Base-by-base conservation (phyloP, 2,797 vertebrate genomes). In the Malurus leucopterus region DNA sequence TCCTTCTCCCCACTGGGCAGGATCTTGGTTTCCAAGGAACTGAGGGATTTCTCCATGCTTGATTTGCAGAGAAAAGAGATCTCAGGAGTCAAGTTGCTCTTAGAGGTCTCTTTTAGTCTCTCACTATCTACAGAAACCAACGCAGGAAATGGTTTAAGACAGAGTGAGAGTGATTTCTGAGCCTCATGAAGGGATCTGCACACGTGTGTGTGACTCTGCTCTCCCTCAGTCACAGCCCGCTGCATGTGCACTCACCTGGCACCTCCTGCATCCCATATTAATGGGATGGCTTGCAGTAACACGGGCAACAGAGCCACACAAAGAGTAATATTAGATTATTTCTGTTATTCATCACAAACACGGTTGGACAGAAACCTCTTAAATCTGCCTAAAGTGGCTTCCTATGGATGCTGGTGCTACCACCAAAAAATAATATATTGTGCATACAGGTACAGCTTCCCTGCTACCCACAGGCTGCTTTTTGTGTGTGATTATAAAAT, bases 351-450 rank as follows among this genome's bases (percentile, higher is more conserved):
- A 92, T 91, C 92, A 91, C 65, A 2, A 74, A 69, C 93, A 53
- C 32, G 2, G 94, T 20, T 95, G 86, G 94, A 86, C 83, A 68
- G 87, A 88, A 94, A 87, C 88, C 77, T 87, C 78, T 93, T 86
- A 95, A 95, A 93, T 87, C 92, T 86, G 72, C 65, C 71, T 51
- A 86, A 95, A 95, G 94, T 95, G 93, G 94, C 89, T 93, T 93
- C 95, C 95, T 74, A 59, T 27, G 77, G 94, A 50, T 89, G 40
- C 43, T 13, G 61, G 79, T 54, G 71, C 81, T 85, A 64, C 91
- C 82, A 89, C 84, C 59, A 67, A 91, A 95, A 93, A 92, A 79
- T 78, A 59, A 86, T 53, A 34, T 51, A 91, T 93, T 93, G 89
- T 90, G 50, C 74, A 82, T 34, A 63, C 44, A 72, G 20, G 27